Base-by-base conservation (phyloP, 1,140 invertebrate species). In the Nasonia giraulti region DNA sequence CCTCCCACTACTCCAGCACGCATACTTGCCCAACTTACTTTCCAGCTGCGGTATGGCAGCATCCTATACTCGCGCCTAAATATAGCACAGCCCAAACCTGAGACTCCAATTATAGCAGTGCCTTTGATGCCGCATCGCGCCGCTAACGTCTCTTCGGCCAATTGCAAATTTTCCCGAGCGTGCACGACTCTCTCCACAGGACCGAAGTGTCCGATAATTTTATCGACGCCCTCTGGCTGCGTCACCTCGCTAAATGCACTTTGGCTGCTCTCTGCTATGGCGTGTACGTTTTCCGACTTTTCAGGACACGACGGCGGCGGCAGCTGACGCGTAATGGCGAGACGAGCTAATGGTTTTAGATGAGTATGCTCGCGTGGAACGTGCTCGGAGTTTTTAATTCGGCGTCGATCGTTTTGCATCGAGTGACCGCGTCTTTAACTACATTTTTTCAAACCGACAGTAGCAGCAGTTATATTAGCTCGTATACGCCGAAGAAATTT, bases 41-140 rank as follows among this genome's bases (percentile, higher is more conserved):
- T 85, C 85, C 79, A 40, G 71, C 68, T 37, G 33, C 33, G 33
- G 33, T 37, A 6, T 37, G 33, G 33, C 33, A 37, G 33, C 33
- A 37, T 37, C 33, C 33, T 37, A 76, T 55, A 78, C 23, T 20
- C 23, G 69, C 31, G 82, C 85, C 90, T 91, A 92, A 91, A 91
- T 92, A 91, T 91, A 92, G 90, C 89, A 80, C 80, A 27, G 27
- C 87, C 86, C 87, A 87, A 91, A 91, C 89, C 90, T 90, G 88
- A 87, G 85, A 27, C 87, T 89, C 88, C 91, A 92, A 92, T 92
- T 92, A 91, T 90, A 92, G 89, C 75, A 1, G 33, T 89, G 89
- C 90, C 91, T 92, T 92, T 92, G 91, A 92, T 92, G 90, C 89
- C 87, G 20, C 55, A 84, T 87, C 88, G 83, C 87, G 87, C 89